Conservation (phyloP, 2,113 vertebrate genomes). For the Silurus asotus region DNA sequence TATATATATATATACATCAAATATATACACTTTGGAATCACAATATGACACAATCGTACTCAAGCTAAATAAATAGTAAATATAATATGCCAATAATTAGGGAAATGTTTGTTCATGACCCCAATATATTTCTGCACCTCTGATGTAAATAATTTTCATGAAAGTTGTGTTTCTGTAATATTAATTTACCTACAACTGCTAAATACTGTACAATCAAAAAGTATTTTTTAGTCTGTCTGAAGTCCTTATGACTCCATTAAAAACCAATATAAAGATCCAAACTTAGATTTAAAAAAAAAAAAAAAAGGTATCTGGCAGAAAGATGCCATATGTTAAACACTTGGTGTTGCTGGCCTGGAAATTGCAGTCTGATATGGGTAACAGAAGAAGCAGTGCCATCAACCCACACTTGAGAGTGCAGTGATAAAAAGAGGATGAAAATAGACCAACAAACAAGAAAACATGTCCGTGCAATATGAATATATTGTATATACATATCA, state of each 20-base stretch:
- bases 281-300: neutral
- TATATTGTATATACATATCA: neutral
- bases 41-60: neutral
- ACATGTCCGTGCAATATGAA: neutral
- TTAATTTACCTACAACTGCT: neutral
- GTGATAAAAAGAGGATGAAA: neutral
- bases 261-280: neutral
- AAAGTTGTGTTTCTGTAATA: neutral
- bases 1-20: too few species aligned
- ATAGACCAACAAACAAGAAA: too few species aligned
- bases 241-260: too few species aligned
- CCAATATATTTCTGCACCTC: neutral
- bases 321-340: neutral
- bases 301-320: neutral
- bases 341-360: neutral
- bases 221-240: too few species aligned
- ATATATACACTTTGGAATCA: neutral
- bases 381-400: neutral
- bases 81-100: neutral
- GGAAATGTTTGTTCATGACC: neutral
- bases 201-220: too few species aligned
- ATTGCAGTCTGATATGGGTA: slow-evolving; percentile 13
- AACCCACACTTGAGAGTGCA: neutral
- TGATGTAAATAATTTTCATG: too few species aligned
- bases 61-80: too few species aligned